Conservation (phyloP, 2,888 invertebrate genomes). For the Callimorpha dominula region DNA sequence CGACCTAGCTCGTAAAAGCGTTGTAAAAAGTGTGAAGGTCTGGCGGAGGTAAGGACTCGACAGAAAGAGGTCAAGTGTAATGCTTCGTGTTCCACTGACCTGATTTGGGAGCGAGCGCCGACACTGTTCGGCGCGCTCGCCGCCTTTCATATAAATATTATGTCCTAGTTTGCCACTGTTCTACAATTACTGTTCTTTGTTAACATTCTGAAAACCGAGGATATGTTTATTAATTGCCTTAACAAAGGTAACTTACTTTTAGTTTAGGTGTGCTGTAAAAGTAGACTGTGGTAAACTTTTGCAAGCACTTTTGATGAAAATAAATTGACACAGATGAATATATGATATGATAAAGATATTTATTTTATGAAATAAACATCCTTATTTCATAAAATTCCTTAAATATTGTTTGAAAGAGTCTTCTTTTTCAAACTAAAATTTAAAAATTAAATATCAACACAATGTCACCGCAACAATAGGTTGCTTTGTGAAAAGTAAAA, state of each 20-base stretch:
- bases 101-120: constrained; percentile 76
- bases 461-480: too few relatives aligned
- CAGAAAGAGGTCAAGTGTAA: constrained; percentile 86
- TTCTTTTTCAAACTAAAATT: too few relatives aligned
- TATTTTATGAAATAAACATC: too few relatives aligned
- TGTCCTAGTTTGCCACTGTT: constrained; percentile 75
- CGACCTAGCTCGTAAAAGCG: constrained; percentile 85
- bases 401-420: too few relatives aligned
- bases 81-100: constrained; percentile 85
- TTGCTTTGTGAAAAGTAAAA: too few relatives aligned
- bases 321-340: too few relatives aligned
- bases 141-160: constrained; percentile 76
- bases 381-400: too few relatives aligned
- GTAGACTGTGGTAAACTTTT: neutral
- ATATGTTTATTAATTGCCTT: constrained; percentile 10
- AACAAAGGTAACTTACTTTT: neutral
- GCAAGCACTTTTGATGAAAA: neutral
- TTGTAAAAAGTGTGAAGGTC: constrained; percentile 86
- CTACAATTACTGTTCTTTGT: constrained; percentile 59
- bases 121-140: constrained; percentile 65
- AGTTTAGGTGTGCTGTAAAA: neutral
- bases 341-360: too few relatives aligned
- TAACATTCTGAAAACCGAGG: constrained; percentile 45
- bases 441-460: too few relatives aligned
- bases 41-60: constrained; percentile 85